These are phyloP conservation scores for Lycaon pictus DNA, from an alignment of 2,113 vertebrate genomes.

Conservation along the genomic window DNA sequence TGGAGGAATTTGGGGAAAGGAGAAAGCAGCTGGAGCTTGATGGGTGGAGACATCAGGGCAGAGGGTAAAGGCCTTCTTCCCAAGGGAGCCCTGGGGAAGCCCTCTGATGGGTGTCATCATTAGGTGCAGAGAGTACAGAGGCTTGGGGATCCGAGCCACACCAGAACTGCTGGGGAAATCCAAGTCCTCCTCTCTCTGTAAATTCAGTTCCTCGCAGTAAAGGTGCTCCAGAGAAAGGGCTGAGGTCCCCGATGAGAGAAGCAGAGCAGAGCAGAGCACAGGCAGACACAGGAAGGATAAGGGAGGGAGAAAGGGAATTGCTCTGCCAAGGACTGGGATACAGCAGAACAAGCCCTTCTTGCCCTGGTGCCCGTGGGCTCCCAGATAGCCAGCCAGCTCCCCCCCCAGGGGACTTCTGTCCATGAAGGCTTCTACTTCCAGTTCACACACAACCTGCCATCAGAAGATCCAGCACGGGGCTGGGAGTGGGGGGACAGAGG, in stretches of 20 bases:
- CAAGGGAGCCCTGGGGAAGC: background rate
- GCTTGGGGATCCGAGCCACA: background rate
- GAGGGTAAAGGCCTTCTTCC: background rate
- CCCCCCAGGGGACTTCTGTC: background rate
- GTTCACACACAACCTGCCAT: background rate
- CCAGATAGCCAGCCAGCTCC: background rate
- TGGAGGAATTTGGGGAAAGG: background rate
- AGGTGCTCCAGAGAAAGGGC: background rate
- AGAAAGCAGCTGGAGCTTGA: background rate
- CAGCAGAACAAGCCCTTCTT: background rate
- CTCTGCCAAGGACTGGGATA: background rate
- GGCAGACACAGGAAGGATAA: background rate
- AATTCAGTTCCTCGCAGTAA: background rate
- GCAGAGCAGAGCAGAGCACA: background rate
- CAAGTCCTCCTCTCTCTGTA: background rate
- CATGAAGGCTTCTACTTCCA: background rate
- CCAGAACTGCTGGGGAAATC: background rate
- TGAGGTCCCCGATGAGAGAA: background rate
- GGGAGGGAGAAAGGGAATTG: background rate
- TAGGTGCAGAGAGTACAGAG: background rate
- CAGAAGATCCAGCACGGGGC: too few species aligned
- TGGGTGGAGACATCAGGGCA: background rate
- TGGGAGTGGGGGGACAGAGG: background rate
- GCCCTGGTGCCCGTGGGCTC: rapidly evolving
- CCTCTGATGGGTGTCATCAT: background rate